A percentile compares a stretch with the other conserved stretches of the same genome.
Evolutionary conservation across 2,113 vertebrate genomes (phyloP).

Genomic region (Crotalus horridus): DNA sequence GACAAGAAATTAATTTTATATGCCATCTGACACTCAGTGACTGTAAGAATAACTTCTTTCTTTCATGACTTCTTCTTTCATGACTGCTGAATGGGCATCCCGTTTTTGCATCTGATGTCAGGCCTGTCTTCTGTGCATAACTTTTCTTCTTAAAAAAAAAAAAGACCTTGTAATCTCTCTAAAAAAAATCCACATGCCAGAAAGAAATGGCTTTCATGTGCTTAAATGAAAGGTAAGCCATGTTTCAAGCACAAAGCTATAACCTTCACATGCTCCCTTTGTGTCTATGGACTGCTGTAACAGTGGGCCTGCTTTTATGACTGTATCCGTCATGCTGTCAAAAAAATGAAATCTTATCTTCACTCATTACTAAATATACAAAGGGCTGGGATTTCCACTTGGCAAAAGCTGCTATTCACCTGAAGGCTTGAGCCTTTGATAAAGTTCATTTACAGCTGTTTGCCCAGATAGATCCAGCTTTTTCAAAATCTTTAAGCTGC

Average conservation of each 20-base stretch:
- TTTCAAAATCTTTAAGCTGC: slow-evolving; percentile 39
- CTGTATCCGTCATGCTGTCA: slow-evolving; percentile 64
- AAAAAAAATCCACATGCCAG: slow-evolving; percentile 31
- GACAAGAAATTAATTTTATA: background rate
- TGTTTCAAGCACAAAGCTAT: slow-evolving; percentile 25
- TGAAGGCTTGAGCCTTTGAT: slow-evolving; percentile 65
- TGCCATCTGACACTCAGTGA: background rate
- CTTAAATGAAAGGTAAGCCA: slow-evolving; percentile 38
- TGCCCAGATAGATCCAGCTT: slow-evolving; percentile 49
- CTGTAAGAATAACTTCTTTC: background rate
- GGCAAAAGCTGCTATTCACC: slow-evolving; percentile 67
- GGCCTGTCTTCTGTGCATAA: background rate
- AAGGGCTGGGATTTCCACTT: slow-evolving; percentile 70
- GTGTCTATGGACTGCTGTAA: slow-evolving; percentile 30
- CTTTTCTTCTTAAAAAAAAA: background rate
- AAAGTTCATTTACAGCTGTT: slow-evolving; percentile 53
- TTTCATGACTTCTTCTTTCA: background rate
- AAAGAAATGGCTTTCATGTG: slow-evolving; percentile 50
- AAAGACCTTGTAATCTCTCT: background rate
- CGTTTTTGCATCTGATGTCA: slow-evolving; percentile 12
- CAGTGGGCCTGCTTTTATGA: slow-evolving; percentile 53
- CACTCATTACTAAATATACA: slow-evolving; percentile 63
- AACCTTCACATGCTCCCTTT: slow-evolving; percentile 37
- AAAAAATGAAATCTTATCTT: slow-evolving; percentile 67
- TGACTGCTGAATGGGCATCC: background rate